Base-by-base conservation (phyloP, 2,113 vertebrate species). In the Morone chrysops region DNA sequence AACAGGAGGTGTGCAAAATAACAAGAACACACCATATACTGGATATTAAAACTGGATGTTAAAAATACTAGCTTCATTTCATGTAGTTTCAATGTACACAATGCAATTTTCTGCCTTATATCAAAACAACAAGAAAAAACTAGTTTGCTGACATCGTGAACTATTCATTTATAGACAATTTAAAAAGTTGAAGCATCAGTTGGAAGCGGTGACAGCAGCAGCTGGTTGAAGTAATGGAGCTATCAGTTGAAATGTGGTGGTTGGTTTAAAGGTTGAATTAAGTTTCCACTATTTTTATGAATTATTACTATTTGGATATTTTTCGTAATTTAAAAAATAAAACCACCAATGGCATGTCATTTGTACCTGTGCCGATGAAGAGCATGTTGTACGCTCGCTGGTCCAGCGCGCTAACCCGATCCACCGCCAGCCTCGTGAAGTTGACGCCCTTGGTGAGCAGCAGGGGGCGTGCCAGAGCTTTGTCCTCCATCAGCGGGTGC, bases 321-420 rank as follows among this genome's bases (percentile, higher is more conserved):
- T n/a, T 53, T 8, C 8, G 7, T n/a, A 53, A 20, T 56, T 51
- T 18, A 1, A 51, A 7, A 13, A 9, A 12, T 61, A 54, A 50
- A 74, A 62, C 38, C 1, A 18, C 10, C 14, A 13, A 14, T 11
- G 12, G 3, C 4, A 2, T 31, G 40, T 20, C 1, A 22, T 59
- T 43, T 13, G 5, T 91, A 99, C 98, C 98, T 95, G 98, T 99
- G 70, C 98, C 98, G 0, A 99, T 96, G 92, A 99, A 99, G 6
- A 99, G 95, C 94, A 98, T 95, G 48, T 95, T 96, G 62, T 98
- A 98, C 4, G 92, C 8, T 51, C 94, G 87, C 48, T 96, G 96
- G 0, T 98, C 96, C 50, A 97, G 92, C 1, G 95, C 96, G 0
- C 16, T 81, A 2, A 97, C 97, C 0, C 94, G 93, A 66, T 98